Conservation (phyloP, 2,888 invertebrate genomes). For the Caenorhabditis sp. region DNA sequence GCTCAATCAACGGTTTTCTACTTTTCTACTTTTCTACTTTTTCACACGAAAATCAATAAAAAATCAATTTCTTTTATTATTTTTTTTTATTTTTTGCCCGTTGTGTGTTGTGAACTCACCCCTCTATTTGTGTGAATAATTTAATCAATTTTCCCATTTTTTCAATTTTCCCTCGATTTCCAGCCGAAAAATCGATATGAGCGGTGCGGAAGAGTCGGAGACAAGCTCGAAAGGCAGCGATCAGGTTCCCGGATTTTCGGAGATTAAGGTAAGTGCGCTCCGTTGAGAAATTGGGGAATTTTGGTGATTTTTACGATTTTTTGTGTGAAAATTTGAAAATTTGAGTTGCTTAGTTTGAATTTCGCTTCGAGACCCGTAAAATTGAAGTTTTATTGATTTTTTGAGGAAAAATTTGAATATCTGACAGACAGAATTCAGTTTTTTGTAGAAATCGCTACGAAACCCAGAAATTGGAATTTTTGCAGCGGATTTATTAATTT, state of each 20-base stretch:
- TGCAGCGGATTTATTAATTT: too few species aligned
- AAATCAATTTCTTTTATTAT: not conserved
- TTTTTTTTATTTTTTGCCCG: not conserved
- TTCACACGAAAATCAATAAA: too few species aligned
- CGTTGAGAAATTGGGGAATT: not conserved
- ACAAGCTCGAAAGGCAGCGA: slow-evolving; percentile 15
- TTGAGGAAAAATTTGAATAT: too few species aligned
- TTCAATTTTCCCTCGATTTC: not conserved
- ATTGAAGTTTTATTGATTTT: too few species aligned
- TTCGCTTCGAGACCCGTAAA: too few species aligned
- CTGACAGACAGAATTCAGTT: too few species aligned
- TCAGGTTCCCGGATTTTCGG: slow-evolving; percentile 31
- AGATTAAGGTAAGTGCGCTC: slow-evolving; percentile 26
- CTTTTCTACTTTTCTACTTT: too few species aligned
- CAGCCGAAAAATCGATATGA: slow-evolving; percentile 10
- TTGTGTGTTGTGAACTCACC: slow-evolving; percentile 10
- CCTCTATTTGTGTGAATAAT: not conserved
- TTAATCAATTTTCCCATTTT: slow-evolving; percentile 3
- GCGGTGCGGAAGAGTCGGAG: slow-evolving; percentile 25
- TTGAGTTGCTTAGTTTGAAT: not conserved
- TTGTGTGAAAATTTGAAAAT: not conserved
- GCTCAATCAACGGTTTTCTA: too few species aligned
- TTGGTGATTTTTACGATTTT: not conserved
- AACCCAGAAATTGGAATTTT: too few species aligned
- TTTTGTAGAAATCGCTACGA: too few species aligned